These are phyloP conservation scores for Leptopilina clavipes DNA, from an alignment of 1,140 invertebrate genomes.

Conservation along the genomic window DNA sequence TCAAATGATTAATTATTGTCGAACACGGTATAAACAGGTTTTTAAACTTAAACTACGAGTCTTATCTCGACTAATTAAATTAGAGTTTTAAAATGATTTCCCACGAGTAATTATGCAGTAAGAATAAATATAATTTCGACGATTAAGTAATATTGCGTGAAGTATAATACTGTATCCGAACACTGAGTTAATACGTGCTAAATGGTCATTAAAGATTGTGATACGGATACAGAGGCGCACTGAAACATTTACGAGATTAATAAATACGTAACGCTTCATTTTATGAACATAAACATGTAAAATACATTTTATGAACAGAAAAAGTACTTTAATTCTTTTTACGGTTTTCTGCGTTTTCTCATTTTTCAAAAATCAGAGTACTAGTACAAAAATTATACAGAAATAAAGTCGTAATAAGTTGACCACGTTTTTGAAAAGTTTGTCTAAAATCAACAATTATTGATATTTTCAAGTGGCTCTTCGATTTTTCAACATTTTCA, in stretches of 20 bases:
- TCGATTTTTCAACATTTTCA: no score
- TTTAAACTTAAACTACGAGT: no score
- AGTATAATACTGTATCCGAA: not conserved
- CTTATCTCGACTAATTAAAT: not conserved
- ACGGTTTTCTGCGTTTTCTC: not conserved
- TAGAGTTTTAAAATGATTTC: not conserved
- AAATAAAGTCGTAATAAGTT: no score
- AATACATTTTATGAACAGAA: not conserved
- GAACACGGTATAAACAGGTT: no score
- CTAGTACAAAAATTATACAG: no score
- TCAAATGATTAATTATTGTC: no score
- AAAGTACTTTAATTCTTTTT: no score
- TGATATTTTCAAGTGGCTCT: no score
- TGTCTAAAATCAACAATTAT: no score
- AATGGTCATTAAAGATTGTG: conserved; percentile 21
- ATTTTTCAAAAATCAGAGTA: no score
- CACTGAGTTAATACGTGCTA: not conserved
- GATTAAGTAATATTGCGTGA: not conserved
- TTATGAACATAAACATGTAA: conserved; percentile 1
- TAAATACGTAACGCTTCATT: not conserved
- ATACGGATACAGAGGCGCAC: not conserved
- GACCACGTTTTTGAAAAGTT: no score
- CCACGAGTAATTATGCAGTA: not conserved
- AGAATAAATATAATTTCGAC: not conserved
- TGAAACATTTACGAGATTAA: not conserved